Base-by-base conservation (phyloP, 2,888 invertebrate species). In the Orthonychiurus folsomi region DNA sequence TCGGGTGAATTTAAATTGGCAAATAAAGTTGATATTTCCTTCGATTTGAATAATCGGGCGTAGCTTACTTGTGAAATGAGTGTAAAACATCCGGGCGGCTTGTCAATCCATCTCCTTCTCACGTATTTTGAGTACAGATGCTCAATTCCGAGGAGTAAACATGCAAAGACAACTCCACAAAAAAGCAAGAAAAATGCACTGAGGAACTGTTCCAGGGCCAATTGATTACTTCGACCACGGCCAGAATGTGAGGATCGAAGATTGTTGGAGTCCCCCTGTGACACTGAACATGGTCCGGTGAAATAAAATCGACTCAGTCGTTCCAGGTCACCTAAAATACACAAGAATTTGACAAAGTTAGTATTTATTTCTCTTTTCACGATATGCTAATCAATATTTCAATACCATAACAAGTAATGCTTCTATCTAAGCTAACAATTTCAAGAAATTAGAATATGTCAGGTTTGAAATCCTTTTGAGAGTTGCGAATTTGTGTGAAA, bases 71-170 rank as follows among this genome's bases (percentile, higher is more conserved):
- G 81, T 73, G 94, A 95, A 73, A 97, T 88, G 56, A 97, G 85
- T 9, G 95, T 93, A 76, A 92, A 93, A 77, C 94, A 95, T 50
- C 93, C 91, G 64, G 92, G 90, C 63, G 87, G 86, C 76, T 92
- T 92, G 70, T 90, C 88, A 66, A 91, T 89, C 71, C 93, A 81
- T 74, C 89, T 89, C 73, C 89, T 86, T 60, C 93, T 84, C 73
- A 93, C 84, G 78, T 95, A 96, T 75, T 89, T 88, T 80, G 94
- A 96, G 80, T 97, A 99, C 65, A 94, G 82, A 78, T 95, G 91
- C 79, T 99, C 97, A 64, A 94, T 80, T 56, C 90, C 82, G 66
- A 97, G 82, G 61, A 97, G 83, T 26, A 93, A 78, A 0, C 92
- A 88, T 0, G 95, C 93, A 70, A 97, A 80, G 66, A 94, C 81